These are phyloP conservation scores for Leptopterna dolabrata DNA, from an alignment of 2,888 invertebrate genomes.

Conservation along the genomic window DNA sequence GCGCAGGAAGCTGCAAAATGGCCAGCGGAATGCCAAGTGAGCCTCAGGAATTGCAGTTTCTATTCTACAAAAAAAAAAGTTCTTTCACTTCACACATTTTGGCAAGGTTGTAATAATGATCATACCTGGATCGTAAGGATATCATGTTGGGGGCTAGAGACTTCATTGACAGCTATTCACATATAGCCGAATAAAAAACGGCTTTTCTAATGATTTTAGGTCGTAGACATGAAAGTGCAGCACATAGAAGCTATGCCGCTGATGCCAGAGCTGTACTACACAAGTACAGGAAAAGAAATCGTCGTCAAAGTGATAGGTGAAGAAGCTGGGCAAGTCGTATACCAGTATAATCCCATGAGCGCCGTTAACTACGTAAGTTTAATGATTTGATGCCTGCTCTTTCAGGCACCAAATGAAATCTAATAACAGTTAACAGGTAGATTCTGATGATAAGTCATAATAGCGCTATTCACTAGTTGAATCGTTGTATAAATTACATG, in stretches of 20 bases:
- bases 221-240: conserved; percentile 82
- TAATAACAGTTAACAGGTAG: too few relatives aligned
- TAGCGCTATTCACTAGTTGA: too few relatives aligned
- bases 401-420: background rate
- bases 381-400: background rate
- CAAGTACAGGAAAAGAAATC: conserved; percentile 80
- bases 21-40: conserved; percentile 90
- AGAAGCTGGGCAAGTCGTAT: conserved; percentile 85
- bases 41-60: background rate
- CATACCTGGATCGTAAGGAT: too few relatives aligned
- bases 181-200: too few relatives aligned
- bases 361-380: conserved; percentile 87
- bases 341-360: conserved; percentile 86
- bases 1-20: conserved; percentile 85
- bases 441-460: too few relatives aligned
- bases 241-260: conserved; percentile 81
- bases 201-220: conserved; percentile 70
- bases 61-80: too few relatives aligned
- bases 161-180: too few relatives aligned
- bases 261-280: conserved; percentile 84
- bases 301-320: conserved; percentile 88
- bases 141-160: too few relatives aligned
- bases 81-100: too few relatives aligned
- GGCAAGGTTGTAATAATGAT: too few relatives aligned
- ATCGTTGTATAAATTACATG: too few relatives aligned